A percentile compares a stretch with the other conserved stretches of the same genome.
phyloP scores from a whole-genome alignment of 2,113 vertebrate genomes.

The Tachysurus fulvidraco region DNA sequence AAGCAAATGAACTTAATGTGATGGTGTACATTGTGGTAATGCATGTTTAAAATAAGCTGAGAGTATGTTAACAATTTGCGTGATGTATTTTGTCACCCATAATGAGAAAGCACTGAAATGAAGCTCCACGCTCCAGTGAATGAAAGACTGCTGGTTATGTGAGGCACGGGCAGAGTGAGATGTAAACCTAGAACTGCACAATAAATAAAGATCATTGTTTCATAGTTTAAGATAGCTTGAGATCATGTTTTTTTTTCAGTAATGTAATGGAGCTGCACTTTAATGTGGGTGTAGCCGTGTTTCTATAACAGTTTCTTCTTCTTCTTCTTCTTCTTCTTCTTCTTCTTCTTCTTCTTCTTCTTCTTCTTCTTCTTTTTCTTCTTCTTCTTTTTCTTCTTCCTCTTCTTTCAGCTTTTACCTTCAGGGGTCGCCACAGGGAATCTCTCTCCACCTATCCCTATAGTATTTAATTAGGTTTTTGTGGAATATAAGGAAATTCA shows the following conservation, averaged over 20 bases:
- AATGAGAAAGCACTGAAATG: slow-evolving; percentile 4
- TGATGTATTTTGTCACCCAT: neutral
- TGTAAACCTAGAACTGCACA: neutral
- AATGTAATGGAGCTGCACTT: neutral
- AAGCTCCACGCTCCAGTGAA: neutral
- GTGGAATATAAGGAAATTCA: neutral
- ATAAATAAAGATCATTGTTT: neutral
- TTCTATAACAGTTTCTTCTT: slow-evolving; percentile 8
- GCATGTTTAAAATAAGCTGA: neutral
- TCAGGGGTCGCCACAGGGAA: too few species aligned
- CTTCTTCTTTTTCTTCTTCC: too few species aligned
- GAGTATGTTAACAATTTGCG: neutral
- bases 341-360: too few species aligned
- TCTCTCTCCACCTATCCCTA: too few species aligned
- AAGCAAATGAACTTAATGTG: neutral
- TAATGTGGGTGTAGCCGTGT: neutral
- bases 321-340: too few species aligned
- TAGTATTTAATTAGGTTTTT: neutral
- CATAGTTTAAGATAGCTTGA: neutral
- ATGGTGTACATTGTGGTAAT: neutral
- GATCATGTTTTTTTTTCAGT: neutral
- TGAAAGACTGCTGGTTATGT: neutral
- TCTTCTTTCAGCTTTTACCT: too few species aligned
- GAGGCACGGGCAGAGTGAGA: neutral
- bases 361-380: too few species aligned